These are phyloP conservation scores for Diadophis punctatus DNA, from an alignment of 2,113 vertebrate species.

Conservation along the genomic window DNA sequence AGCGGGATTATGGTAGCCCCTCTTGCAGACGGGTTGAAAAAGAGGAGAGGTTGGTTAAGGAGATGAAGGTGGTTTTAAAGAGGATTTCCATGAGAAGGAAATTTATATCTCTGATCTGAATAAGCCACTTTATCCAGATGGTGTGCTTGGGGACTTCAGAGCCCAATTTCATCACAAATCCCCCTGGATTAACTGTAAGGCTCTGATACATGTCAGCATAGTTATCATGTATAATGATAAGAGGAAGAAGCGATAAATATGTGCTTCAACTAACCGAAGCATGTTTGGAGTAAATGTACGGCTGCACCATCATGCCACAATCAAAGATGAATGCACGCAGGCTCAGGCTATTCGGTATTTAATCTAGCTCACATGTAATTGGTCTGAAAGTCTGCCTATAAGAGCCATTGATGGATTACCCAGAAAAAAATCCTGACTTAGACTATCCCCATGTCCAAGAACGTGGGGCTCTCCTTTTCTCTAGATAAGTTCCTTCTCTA, in stretches of 20 bases:
- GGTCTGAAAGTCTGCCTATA: not conserved
- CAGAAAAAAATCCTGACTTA: not conserved
- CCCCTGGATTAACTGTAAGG: not conserved
- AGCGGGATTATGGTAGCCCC: not conserved
- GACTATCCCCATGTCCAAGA: not conserved
- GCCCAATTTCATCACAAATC: not conserved
- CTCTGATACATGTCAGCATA: not conserved
- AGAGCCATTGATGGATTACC: not conserved
- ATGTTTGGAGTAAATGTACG: not conserved
- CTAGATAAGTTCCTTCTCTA: not conserved
- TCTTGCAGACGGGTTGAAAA: not conserved
- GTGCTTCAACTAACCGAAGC: not conserved
- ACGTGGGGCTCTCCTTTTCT: not conserved
- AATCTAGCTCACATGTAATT: not conserved
- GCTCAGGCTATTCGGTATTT: not conserved
- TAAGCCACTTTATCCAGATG: not conserved
- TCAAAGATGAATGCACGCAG: not conserved
- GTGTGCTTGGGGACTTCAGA: not conserved
- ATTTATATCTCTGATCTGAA: slow-evolving; percentile 6
- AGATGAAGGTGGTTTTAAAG: slow-evolving; percentile 11
- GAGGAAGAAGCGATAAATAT: not conserved
- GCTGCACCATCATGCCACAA: not conserved
- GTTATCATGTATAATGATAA: not conserved
- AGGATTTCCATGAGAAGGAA: not conserved
- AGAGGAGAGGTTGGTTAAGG: not conserved